These are phyloP conservation scores for Beris chalybata DNA, from an alignment of 2,888 invertebrate species.

Conservation along the genomic window DNA sequence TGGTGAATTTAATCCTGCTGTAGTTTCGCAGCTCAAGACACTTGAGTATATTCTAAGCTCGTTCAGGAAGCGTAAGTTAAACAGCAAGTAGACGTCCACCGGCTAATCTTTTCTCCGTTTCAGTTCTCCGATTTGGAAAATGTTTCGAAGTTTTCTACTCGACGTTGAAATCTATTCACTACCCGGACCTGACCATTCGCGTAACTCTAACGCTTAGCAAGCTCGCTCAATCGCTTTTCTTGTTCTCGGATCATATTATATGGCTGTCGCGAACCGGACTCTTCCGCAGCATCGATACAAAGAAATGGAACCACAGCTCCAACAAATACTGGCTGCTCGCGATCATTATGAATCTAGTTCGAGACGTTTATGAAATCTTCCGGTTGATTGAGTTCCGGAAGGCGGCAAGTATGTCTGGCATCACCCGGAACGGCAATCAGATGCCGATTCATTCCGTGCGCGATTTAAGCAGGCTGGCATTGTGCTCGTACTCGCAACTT, in stretches of 20 bases:
- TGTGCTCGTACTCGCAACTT: constrained; percentile 48
- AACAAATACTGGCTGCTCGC: constrained; percentile 86
- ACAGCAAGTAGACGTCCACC: constrained; percentile 4
- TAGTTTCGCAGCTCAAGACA: constrained; percentile 75
- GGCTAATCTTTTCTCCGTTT: constrained; percentile 47
- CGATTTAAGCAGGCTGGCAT: constrained; percentile 44
- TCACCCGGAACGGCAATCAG: constrained; percentile 46
- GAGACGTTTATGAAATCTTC: constrained; percentile 84
- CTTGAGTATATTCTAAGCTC: constrained; percentile 82
- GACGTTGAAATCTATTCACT: constrained; percentile 70
- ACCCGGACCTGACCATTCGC: constrained; percentile 71
- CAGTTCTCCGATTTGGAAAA: constrained; percentile 84
- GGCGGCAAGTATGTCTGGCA: constrained; percentile 53
- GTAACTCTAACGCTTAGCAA: constrained; percentile 76
- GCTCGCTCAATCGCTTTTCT: constrained; percentile 75
- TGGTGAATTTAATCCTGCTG: constrained; percentile 62
- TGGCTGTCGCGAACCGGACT: constrained; percentile 80
- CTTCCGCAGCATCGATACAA: constrained; percentile 66
- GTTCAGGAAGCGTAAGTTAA: constrained; percentile 77
- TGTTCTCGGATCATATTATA: constrained; percentile 83
- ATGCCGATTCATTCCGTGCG: constrained; percentile 44
- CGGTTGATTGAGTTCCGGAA: constrained; percentile 64
- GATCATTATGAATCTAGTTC: constrained; percentile 74
- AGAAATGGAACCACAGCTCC: constrained; percentile 73
- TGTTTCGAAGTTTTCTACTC: constrained; percentile 79